These are phyloP conservation scores for Pristionchus arcanus DNA, from an alignment of 2,888 invertebrate species.

Conservation along the genomic window DNA sequence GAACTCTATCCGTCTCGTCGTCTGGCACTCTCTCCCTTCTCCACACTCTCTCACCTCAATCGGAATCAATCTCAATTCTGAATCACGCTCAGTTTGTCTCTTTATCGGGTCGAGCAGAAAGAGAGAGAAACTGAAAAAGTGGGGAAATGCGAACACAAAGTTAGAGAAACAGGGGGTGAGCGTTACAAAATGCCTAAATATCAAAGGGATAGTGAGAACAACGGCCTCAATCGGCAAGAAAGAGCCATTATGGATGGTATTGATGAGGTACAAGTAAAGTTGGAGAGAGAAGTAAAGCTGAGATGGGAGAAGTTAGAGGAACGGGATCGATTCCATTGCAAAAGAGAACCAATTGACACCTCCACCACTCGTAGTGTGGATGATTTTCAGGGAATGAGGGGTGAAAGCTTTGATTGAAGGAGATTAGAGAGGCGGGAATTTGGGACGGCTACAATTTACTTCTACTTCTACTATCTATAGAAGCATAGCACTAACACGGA, in stretches of 20 bases:
- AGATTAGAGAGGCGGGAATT: not conserved
- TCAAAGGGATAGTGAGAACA: not conserved
- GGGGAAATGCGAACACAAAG: constrained; percentile 4
- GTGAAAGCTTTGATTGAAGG: not conserved
- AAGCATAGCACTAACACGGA: not conserved
- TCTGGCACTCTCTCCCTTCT: not conserved
- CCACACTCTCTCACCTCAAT: not conserved
- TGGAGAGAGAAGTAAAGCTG: constrained; percentile 26
- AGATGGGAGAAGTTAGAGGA: not conserved
- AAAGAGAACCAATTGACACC: not conserved
- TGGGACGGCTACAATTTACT: not conserved
- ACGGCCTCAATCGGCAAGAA: not conserved
- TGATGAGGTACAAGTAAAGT: constrained; percentile 26
- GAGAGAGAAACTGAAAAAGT: not conserved
- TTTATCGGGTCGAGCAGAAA: constrained; percentile 37
- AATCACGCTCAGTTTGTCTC: constrained; percentile 47
- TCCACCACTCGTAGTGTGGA: constrained; percentile 40
- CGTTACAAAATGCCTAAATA: constrained; percentile 9
- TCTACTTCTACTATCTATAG: not conserved
- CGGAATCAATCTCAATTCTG: constrained; percentile 39
- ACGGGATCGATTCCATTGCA: not conserved
- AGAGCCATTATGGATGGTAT: constrained; percentile 36
- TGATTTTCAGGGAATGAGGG: not conserved
- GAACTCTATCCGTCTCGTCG: not conserved
- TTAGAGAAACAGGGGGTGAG: constrained; percentile 10